Percentiles rank a stretch among this genome's conserved stretches.
Evolutionary conservation across 2,797 vertebrate species (phyloP).

Genomic region (Bovichtus variegatus): DNA sequence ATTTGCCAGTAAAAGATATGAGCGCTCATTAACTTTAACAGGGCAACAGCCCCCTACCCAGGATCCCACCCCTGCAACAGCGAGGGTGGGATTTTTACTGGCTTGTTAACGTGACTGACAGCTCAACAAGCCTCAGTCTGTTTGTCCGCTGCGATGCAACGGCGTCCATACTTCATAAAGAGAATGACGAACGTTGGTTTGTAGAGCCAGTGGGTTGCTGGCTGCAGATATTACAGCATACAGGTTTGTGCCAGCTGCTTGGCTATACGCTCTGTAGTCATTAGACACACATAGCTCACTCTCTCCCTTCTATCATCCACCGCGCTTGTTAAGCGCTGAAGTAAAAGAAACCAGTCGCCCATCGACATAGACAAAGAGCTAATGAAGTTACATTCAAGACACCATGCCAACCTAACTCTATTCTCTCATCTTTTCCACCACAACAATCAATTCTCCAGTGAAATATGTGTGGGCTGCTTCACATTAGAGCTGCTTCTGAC

Average conservation of each 20-base stretch:
- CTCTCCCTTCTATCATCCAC: constrained; percentile 52
- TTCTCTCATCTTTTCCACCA: constrained; percentile 31
- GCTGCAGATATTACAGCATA: constrained; percentile 70
- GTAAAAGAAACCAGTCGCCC: constrained; percentile 28
- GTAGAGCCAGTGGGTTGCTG: constrained; percentile 64
- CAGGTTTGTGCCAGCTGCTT: constrained; percentile 58
- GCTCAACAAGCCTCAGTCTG: constrained; percentile 24
- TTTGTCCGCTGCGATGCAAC: constrained; percentile 53
- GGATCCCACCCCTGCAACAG: constrained; percentile 68
- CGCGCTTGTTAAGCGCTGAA: constrained; percentile 46
- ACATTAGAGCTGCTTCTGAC: neutral
- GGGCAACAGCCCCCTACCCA: constrained; percentile 60
- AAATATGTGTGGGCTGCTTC: constrained; percentile 3
- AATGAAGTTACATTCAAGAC: constrained; percentile 29
- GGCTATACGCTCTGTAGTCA: constrained; percentile 46
- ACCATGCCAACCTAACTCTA: neutral
- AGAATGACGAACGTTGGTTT: constrained; percentile 66
- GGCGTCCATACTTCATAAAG: constrained; percentile 52
- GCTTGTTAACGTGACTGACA: constrained; percentile 78
- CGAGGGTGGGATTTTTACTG: constrained; percentile 72
- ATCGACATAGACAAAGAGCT: constrained; percentile 25
- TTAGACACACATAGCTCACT: constrained; percentile 66
- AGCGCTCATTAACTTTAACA: constrained; percentile 77
- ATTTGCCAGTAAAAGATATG: constrained; percentile 81
- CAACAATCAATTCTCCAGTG: constrained; percentile 12